Base-by-base conservation (phyloP, 1,140 invertebrate genomes). In the Charaxes varanes region DNA sequence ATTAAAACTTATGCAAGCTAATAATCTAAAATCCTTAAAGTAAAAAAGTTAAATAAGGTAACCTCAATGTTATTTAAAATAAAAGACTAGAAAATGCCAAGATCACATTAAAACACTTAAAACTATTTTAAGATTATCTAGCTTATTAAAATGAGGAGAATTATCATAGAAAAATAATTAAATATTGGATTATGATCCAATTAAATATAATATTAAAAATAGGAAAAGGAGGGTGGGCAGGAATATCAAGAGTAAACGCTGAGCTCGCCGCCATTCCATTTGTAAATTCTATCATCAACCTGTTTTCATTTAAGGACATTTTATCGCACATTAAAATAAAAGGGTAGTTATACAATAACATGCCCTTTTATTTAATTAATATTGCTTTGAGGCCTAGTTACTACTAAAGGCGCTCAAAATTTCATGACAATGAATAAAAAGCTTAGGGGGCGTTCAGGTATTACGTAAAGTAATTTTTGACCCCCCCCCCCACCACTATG, bases 141-240 rank as follows among this genome's bases (percentile, higher is more conserved):
- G 14, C 27, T n/a, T 32, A 43, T 13, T 36, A 35, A 43, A 24
- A 32, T 35, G 45, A 53, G 22, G 33, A 41, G 35, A 38, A 43
- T 36, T 42, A 45, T 40, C 48, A 50, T 19, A 28, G 6, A 21
- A 56, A 53, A 53, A n/a, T n/a, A n/a, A n/a, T n/a, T 28, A 38
- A 38, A 19, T 27, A 28, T 38, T 19, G 26, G 6, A 21, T 18
- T 27, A 47, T 45, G 47, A 61, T 35, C 41, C 22, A 55, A 33
- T 48, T 47, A 41, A 38, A 16, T 47, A 45, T 42, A 45, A 31
- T 31, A 42, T 34, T 43, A 36, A 55, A 50, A 30, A 45, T 51
- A 43, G 18, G 34, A 21, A 38, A 57, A 62, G 55, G 62, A 65
- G 62, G 62, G 62, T 65, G 55, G 58, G 55, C 62, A 65, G 58